Evolutionary conservation across 1,140 invertebrate genomes (phyloP).

Genomic region (Eupeodes corollae): DNA sequence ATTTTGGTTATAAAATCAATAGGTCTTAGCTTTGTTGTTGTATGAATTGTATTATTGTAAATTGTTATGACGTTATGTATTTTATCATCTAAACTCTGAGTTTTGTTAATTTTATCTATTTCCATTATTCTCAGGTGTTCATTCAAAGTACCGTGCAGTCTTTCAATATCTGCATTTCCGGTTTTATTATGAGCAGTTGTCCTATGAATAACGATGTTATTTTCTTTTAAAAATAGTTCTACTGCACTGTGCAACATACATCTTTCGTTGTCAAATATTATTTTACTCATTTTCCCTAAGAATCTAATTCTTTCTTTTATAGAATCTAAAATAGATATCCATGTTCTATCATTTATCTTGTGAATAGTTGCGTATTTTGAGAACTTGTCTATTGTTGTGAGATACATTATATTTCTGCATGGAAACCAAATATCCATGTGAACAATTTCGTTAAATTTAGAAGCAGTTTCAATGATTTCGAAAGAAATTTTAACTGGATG

Average conservation of each 20-base stretch:
- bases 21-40: background rate
- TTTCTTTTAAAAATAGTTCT: constrained; percentile 1
- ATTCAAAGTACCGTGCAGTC: no score
- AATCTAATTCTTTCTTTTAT: background rate
- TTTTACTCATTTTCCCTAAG: background rate
- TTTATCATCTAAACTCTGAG: constrained; percentile 1
- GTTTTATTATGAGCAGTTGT: background rate
- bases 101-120: no score
- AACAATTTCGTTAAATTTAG: constrained; percentile 4
- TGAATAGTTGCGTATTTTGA: constrained; percentile 4
- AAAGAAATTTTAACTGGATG: constrained; percentile 2
- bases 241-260: background rate
- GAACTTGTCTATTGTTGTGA: constrained; percentile 2
- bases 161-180: background rate
- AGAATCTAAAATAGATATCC: background rate
- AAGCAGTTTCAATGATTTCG: background rate
- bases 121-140: background rate
- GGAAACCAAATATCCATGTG: constrained; percentile 3
- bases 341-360: background rate
- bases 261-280: background rate
- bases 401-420: constrained; percentile 1
- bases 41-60: background rate
- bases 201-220: background rate
- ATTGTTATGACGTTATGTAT: background rate
- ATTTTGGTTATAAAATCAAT: background rate